Evolutionary conservation across 2,888 invertebrate species (phyloP), one percentile per base, ranked within the genome.

Genomic region (Spodoptera picta): DNA sequence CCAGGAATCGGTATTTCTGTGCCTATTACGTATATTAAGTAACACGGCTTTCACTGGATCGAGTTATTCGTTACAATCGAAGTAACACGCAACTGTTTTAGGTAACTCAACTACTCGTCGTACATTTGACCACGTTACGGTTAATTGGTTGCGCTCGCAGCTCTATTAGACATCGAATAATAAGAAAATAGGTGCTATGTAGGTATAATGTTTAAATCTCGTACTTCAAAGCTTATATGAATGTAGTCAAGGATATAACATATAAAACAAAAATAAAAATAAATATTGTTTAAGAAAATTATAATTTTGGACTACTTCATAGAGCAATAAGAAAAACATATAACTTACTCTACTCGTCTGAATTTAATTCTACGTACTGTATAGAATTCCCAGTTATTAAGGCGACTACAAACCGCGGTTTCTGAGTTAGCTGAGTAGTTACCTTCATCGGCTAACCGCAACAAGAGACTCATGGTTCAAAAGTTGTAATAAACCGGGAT

Each of bases 31-130:
- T 83, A 75, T 83, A 90, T 91, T 90, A 81, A 89, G 90, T 89
- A 92, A 92, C 81, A 79, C 80, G 78, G 87, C 93, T 93, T 93
- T 93, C 93, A 92, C 93, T 91, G 81, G 81, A 83, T 82, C 82
- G 75, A 86, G 86, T 87, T 85, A 83, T 89, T 88, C 87, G 85
- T 89, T 89, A 89, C 86, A 89, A 85, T 82, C 83, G 83, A 80
- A 83, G 76, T 81, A 83, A 80, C 92, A 92, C 92, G 93, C 92
- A 92, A 92, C 76, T 70, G 65, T 85, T 85, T 92, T 90, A 92
- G 87, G 90, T 91, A 92, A 92, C 86, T 80, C 73, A 83, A 82
- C 77, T 81, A 73, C 75, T 73, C 68, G 83, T 82, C 76, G 82
- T 87, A 84, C 80, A 84, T 77, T 83, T 83, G 78, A 79, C 73